phyloP scores from a whole-genome alignment of 1,140 invertebrate genomes.

The Gryon sp. region DNA sequence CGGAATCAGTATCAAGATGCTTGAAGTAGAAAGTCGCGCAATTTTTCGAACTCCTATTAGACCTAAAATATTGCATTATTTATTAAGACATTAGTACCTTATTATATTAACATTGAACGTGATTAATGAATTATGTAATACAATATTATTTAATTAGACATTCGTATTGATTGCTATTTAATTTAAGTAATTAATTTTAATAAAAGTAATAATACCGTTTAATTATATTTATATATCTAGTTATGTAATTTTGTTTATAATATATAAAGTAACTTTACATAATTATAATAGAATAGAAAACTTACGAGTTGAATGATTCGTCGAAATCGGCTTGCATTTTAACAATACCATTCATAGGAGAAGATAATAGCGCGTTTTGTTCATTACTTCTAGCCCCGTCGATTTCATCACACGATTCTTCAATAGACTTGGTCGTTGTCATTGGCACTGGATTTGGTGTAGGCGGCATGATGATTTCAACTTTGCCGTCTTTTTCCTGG shows the following conservation, averaged over 20 bases:
- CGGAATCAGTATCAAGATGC: constrained; percentile 90
- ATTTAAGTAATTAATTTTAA: too few relatives aligned
- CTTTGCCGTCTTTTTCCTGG: constrained; percentile 30
- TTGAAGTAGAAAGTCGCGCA: constrained; percentile 90
- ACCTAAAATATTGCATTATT: constrained; percentile 71
- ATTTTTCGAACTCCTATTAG: constrained; percentile 88
- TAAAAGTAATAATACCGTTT: too few relatives aligned
- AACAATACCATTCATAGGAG: constrained; percentile 44
- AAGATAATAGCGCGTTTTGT: constrained; percentile 11
- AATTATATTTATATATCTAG: too few relatives aligned
- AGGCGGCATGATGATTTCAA: constrained; percentile 71
- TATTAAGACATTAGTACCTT: background rate
- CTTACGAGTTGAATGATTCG: constrained; percentile 76
- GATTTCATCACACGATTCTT: constrained; percentile 70
- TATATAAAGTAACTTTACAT: too few relatives aligned
- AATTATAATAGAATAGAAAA: too few relatives aligned
- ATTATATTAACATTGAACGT: background rate
- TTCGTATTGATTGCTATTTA: too few relatives aligned
- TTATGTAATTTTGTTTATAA: too few relatives aligned
- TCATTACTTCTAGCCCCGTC: constrained; percentile 38
- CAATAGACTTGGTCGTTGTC: constrained; percentile 67
- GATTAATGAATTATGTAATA: too few relatives aligned
- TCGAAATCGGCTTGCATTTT: constrained; percentile 66
- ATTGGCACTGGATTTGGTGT: constrained; percentile 71
- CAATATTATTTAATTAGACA: too few relatives aligned